Conservation (phyloP, 2,113 vertebrate genomes). For the Dicrurus megarhynchus region DNA sequence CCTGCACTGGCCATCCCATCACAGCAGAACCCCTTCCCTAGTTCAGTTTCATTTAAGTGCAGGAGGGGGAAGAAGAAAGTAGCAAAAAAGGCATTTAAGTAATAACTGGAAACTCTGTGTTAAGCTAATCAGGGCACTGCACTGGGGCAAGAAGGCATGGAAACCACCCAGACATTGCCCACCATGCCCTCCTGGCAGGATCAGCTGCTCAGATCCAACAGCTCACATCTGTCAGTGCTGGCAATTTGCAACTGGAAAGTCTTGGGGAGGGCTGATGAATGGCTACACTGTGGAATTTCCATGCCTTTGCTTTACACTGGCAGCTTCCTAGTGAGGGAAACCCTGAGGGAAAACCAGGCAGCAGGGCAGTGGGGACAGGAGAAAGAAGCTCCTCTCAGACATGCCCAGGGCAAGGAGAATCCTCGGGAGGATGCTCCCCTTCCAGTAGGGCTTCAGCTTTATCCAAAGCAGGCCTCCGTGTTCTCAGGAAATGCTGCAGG, state of each 20-base stretch:
- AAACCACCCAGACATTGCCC: background rate
- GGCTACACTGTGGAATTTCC: constrained; percentile 15
- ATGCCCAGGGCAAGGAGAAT: background rate
- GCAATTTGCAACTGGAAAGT: constrained; percentile 28
- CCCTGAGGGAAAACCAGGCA: background rate
- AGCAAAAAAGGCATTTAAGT: background rate
- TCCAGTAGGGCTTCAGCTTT: background rate
- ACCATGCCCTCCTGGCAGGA: background rate
- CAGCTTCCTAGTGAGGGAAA: background rate
- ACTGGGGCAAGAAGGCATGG: background rate
- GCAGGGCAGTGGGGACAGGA: background rate
- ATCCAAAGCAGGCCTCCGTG: fast-evolving
- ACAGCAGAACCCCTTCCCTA: background rate
- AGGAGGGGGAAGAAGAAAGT: background rate
- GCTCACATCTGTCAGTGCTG: background rate
- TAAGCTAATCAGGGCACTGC: background rate
- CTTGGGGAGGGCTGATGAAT: constrained; percentile 15
- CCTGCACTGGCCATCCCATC: background rate
- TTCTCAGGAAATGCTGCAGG: background rate
- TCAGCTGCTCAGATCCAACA: background rate
- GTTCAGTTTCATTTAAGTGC: background rate
- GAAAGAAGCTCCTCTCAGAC: background rate
- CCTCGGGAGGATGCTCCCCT: background rate
- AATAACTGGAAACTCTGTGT: background rate
- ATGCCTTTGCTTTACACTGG: constrained; percentile 16